Base-by-base conservation (phyloP, 2,888 invertebrate genomes). In the Hypomecis atomaria region DNA sequence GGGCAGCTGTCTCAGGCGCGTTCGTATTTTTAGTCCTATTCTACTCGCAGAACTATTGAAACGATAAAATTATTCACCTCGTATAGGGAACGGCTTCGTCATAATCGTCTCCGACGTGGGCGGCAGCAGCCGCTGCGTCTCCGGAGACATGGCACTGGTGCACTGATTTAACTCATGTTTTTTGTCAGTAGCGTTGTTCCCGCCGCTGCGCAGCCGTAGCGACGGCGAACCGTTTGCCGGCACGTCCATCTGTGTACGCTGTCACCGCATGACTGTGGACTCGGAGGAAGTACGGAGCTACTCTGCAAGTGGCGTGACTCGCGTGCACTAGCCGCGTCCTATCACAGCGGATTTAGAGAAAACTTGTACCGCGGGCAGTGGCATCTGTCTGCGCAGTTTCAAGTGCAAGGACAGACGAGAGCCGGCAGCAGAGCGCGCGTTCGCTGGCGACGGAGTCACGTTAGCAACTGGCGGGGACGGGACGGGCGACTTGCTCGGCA, bases 11-110 rank as follows among this genome's bases (percentile, higher is more conserved):
- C 79, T 79, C 73, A 62, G 64, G 59, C 67, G 70, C 66, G 71
- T 70, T 69, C 68, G 75, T 88, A 87, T 87, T 89, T 86, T 78
- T 88, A 88, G 81, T 84, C 62, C 59, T 63, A 73, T 59, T 48
- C 38, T 54, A 62, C 55, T 54, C 64, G 6, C 38, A 50, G 10
- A 70, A 71, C 74, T 74, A 76, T 75, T 72, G 65, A 68, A 62
- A 61, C 63, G 65, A 48, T 48, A 60, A 64, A 55, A 55, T 13
- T 69, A 79, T 71, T 83, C 92, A 96, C 96, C 96, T 94, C 97
- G 94, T 74, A 97, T 96, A 38, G 97, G 97, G 89, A 97, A 97
- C 66, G 97, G 97, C 92, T 97, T 97, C 48, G 97, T 97, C 94
- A 96, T 96, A 57, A 97, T 96, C 50, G 97, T 97, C 83, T 97